Conservation (phyloP, 1,140 invertebrate genomes). For the Lepidurus arcticus region DNA sequence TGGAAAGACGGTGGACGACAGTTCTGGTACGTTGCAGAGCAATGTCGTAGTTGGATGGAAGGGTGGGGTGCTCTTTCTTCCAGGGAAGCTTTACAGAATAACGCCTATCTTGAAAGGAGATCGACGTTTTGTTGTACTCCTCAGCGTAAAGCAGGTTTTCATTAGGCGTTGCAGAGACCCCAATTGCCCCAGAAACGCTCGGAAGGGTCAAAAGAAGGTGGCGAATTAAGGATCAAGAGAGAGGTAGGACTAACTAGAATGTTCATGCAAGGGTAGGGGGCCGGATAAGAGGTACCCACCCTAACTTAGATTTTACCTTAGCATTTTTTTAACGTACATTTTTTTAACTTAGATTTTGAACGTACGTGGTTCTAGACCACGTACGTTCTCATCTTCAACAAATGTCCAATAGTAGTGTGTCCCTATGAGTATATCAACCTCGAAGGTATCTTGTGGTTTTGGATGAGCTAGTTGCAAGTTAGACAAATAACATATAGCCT, state of each 20-base stretch:
- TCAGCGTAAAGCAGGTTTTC: no score
- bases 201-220: background rate
- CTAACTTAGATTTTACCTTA: constrained; percentile 1
- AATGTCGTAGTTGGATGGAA: no score
- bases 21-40: no score
- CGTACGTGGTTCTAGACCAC: background rate
- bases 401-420: constrained; percentile 4
- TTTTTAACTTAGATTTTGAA: no score
- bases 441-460: background rate
- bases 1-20: no score
- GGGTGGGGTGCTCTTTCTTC: no score
- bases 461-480: background rate
- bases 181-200: background rate
- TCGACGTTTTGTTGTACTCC: no score
- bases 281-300: constrained; percentile 25
- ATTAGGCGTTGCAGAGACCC: background rate
- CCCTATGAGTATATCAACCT: constrained; percentile 24
- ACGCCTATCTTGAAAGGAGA: no score
- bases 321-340: no score
- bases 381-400: background rate
- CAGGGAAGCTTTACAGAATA: no score
- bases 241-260: background rate
- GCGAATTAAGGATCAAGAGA: background rate
- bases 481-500: background rate
- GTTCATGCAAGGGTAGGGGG: background rate